A percentile compares a stretch with the other conserved stretches of the same genome.
Conservation (phyloP, 2,113 vertebrate genomes). For the Rhadina sibilatrix region DNA sequence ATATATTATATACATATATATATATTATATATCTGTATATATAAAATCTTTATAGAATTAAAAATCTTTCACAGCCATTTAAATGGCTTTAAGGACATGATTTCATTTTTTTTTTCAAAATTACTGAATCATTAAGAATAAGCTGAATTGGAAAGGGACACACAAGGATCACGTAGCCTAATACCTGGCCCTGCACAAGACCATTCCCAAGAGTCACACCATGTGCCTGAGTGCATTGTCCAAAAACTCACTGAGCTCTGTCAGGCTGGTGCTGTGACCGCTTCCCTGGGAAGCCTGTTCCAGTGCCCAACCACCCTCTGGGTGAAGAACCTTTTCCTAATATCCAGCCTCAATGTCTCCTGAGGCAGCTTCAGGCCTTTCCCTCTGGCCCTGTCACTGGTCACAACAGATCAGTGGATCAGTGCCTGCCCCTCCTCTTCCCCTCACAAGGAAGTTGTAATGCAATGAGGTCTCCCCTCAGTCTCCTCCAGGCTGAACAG, state of each 20-base stretch:
- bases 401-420: too few species aligned
- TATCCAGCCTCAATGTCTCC: background rate
- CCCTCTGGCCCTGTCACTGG: rapidly evolving
- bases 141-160: background rate
- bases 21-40: background rate
- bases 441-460: rapidly evolving
- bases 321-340: background rate
- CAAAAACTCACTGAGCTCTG: background rate
- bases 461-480: background rate
- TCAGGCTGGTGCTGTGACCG: background rate
- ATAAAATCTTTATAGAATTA: background rate
- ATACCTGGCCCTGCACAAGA: background rate
- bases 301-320: background rate
- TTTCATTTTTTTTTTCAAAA: background rate
- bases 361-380: background rate
- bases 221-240: background rate
- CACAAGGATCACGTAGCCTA: rapidly evolving
- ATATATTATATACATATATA: too few species aligned
- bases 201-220: background rate
- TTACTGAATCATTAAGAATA: background rate
- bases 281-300: background rate
- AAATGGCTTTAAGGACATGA: background rate
- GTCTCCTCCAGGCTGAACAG: background rate
- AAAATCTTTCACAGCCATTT: background rate
- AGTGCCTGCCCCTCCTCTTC: background rate